Evolutionary conservation across 2,888 invertebrate genomes (phyloP), one percentile per base, ranked within the genome.

Genomic region (Ganaspis brasiliensis): DNA sequence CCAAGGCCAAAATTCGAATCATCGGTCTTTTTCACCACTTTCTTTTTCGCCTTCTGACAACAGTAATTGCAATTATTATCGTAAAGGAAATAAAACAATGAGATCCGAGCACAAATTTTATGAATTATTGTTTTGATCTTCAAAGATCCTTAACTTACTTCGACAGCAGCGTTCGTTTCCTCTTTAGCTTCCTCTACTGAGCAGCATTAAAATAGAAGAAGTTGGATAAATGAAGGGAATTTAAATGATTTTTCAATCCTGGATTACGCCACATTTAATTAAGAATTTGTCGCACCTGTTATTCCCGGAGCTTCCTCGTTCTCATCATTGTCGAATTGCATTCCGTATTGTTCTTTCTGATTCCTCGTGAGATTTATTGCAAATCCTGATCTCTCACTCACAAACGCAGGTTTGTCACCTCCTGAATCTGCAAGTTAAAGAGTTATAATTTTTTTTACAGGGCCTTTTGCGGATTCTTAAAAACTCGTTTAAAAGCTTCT

Each of bases 341-440:
- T 93, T 72, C 94, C 96, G 87, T 97, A 97, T 82, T 95, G 95
- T 82, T 95, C 93, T 73, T 95, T 95, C 89, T 96, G 96, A 88
- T 94, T 94, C 88, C 93, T 94, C 84, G 94, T 94, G 82, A 97
- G 93, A 90, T 94, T 95, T 92, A 97, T 94, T 83, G 95, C 94
- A 91, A 96, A 96, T 84, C 93, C 93, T 55, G 87, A 85, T 49
- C 90, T 90, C 21, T 84, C 85, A 76, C 86, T 87, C 14, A 86
- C 82, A 63, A 84, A 81, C 57, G 77, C 83, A 57, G 86, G 79
- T 74, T 86, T 86, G 3, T 86, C 84, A 71, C 85, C 86, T 80
- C 85, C 87, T 78, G 84, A 79, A 52, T 77, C 76, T 80, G 70
- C 52, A 63, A 76, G 21, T 55, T 19, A 4, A 71, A 45, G n/a